A percentile compares a stretch with the other conserved stretches of the same genome.
These are phyloP conservation scores for Pogonophryne albipinna DNA, from an alignment of 2,797 vertebrate species.

Conservation along the genomic window DNA sequence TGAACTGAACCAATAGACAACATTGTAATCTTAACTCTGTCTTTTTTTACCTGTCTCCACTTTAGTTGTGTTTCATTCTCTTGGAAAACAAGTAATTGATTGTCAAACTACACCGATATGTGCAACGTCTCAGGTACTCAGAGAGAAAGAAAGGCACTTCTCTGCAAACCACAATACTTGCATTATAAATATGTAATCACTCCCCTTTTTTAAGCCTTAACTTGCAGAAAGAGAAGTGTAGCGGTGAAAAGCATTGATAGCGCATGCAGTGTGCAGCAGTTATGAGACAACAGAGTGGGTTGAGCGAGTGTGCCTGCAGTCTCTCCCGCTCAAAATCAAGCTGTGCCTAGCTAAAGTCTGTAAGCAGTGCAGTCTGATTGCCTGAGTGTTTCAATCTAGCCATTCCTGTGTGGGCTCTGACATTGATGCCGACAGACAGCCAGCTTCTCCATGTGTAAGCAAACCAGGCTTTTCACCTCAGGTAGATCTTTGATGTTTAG, in stretches of 20 bases:
- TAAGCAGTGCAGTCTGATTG: conserved; percentile 72
- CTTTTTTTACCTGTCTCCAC: neutral
- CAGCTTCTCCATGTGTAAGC: conserved; percentile 74
- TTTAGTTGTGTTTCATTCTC: conserved; percentile 6
- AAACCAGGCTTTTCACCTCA: conserved; percentile 71
- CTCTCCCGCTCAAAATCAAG: conserved; percentile 77
- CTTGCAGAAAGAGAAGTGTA: conserved; percentile 75
- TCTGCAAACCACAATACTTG: conserved; percentile 62
- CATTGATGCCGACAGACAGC: conserved; percentile 77
- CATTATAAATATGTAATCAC: conserved; percentile 78
- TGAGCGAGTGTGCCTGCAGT: conserved; percentile 67
- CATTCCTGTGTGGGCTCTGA: conserved; percentile 68
- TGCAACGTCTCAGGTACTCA: conserved; percentile 19
- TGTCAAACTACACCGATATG: conserved; percentile 12
- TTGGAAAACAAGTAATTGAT: conserved; percentile 37
- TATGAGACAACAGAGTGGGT: conserved; percentile 69
- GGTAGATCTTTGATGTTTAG: conserved; percentile 75
- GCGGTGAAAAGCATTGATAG: conserved; percentile 60
- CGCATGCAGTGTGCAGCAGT: conserved; percentile 64
- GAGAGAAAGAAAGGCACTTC: conserved; percentile 51
- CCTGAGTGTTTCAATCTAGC: conserved; percentile 71
- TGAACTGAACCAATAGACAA: conserved; percentile 25
- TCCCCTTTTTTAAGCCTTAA: conserved; percentile 73
- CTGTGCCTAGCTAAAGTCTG: conserved; percentile 66
- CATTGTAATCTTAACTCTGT: conserved; percentile 4